These are phyloP conservation scores for Anolis apletophallus DNA, from an alignment of 2,797 vertebrate species.

Conservation along the genomic window DNA sequence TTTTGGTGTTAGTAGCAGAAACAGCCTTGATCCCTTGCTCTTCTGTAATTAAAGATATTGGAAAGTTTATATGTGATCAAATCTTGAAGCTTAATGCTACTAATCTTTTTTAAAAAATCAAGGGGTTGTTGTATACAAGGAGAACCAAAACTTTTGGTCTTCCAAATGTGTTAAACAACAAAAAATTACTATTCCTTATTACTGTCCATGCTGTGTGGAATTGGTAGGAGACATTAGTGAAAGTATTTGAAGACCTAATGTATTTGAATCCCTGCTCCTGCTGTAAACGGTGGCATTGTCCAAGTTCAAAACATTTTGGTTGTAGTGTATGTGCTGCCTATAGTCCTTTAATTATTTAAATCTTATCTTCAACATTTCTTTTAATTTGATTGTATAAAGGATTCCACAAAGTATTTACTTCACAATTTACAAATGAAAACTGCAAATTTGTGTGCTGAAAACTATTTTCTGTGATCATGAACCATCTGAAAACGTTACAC, in stretches of 20 bases:
- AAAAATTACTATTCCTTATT: neutral
- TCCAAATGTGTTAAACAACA: neutral
- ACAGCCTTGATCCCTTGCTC: neutral
- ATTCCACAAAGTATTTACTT: too few relatives aligned
- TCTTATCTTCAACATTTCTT: neutral
- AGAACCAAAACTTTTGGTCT: neutral
- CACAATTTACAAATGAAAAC: too few relatives aligned
- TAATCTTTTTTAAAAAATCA: neutral
- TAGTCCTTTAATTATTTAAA: neutral
- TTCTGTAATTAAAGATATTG: neutral
- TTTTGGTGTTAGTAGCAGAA: neutral
- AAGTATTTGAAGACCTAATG: neutral
- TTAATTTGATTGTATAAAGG: neutral
- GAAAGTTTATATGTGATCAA: neutral
- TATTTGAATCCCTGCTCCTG: too few relatives aligned
- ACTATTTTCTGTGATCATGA: too few relatives aligned
- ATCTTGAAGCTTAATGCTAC: neutral
- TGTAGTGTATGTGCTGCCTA: neutral
- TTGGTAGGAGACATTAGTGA: neutral
- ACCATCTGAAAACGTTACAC: too few relatives aligned
- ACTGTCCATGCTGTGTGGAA: neutral
- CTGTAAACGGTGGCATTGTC: neutral
- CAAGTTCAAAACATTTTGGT: neutral
- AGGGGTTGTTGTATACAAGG: neutral
- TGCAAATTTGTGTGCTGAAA: too few relatives aligned